Evolutionary conservation across 2,888 invertebrate genomes (phyloP), one percentile per base, ranked within the genome.

Genomic region (Caenorhabditis japonica): DNA sequence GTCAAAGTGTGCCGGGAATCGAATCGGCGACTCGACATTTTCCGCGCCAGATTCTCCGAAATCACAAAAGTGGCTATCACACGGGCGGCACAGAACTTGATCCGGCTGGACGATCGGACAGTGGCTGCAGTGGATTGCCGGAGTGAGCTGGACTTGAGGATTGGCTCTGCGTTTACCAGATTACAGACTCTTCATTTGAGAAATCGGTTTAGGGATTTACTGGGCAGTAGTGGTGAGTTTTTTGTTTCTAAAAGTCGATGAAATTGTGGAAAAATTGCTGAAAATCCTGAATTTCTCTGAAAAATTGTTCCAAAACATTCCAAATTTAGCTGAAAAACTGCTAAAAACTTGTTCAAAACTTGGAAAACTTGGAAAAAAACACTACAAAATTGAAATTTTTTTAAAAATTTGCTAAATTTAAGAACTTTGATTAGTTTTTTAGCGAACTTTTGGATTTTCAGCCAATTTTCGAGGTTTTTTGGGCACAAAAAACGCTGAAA

Each of bases 161-260:
- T 96, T 87, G 95, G 86, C 71, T 97, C 99, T 49, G 94, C 99
- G 15, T 99, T 99, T 88, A 99, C 99, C 1, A 91, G 99, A 60
- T 93, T 97, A 86, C 99, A 99, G 90, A 99, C 99, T 0, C 88
- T 97, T 72, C 91, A 96, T 12, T 89, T 97, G 5, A 92, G 93
- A 17, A 74, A 61, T 19, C 47, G 62, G 8, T 79, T 81, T 39
- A 46, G 76, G 23, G 49, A 77, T 21, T 33, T 71, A 17, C 55
- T 79, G 15, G 52, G 62, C 10, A 46, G 49, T 15, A 43, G 15
- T 44, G 62, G 56, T 64, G 25, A 10, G 10, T 19, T 7, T 7
- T 30, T 10, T 21, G 13, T 1, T 5, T 51, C 13, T 51, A n/a
- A 25, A 51, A 23, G 21, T n/a, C 1, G 8, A 23, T 7, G 8